Evolutionary conservation across 2,888 invertebrate genomes (phyloP).

Genomic region (Papilio protenor): DNA sequence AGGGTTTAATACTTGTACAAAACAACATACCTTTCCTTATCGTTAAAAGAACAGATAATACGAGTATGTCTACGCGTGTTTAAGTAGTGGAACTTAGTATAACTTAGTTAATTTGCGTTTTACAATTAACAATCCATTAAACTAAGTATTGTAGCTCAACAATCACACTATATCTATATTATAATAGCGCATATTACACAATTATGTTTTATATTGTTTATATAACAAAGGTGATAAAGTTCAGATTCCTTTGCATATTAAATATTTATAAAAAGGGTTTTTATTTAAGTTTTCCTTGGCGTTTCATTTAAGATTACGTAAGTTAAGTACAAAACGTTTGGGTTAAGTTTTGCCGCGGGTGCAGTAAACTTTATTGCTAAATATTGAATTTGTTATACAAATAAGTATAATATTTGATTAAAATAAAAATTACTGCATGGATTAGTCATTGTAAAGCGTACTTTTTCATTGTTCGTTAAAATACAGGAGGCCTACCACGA

Average conservation of each 20-base stretch:
- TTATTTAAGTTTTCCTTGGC: neutral
- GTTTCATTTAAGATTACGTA: neutral
- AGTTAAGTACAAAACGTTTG: neutral
- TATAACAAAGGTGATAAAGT: constrained; percentile 7
- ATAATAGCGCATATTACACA: neutral
- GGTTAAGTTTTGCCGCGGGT: neutral
- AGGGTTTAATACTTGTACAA: too few relatives aligned
- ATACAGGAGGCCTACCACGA: too few relatives aligned
- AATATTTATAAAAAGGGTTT: neutral
- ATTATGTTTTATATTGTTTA: constrained; percentile 4
- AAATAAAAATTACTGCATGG: neutral
- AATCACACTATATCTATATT: neutral
- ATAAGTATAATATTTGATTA: neutral
- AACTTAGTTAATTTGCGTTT: neutral
- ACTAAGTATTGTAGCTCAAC: neutral
- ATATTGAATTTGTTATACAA: constrained; percentile 2
- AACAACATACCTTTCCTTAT: too few relatives aligned
- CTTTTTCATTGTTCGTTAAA: neutral
- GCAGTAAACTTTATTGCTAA: constrained; percentile 7
- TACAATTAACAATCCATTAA: neutral
- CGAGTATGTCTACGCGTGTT: too few relatives aligned
- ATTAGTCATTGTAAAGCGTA: neutral
- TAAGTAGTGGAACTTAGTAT: too few relatives aligned
- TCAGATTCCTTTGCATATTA: neutral
- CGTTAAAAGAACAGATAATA: too few relatives aligned